Conservation (phyloP, 1,140 invertebrate species). For the Bombus sibiricus region DNA sequence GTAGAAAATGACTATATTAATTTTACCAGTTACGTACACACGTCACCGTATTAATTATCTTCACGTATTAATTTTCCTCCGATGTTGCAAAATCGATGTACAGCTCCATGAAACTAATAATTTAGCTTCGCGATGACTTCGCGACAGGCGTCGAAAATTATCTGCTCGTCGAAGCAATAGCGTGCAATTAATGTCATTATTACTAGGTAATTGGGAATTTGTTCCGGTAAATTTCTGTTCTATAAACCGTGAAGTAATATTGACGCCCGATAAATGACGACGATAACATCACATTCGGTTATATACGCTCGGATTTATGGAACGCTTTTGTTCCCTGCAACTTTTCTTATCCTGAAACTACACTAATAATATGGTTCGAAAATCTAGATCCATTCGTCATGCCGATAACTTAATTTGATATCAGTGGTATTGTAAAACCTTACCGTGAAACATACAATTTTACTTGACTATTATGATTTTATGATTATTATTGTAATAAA, state of each 20-base stretch:
- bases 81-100: not conserved
- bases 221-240: slow-evolving; percentile 43
- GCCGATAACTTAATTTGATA: not conserved
- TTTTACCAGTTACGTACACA: too few relatives aligned
- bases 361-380: not conserved
- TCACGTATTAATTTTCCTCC: slow-evolving; percentile 4
- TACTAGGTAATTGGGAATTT: slow-evolving; percentile 44
- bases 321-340: not conserved
- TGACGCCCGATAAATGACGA: slow-evolving; percentile 3
- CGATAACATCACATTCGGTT: not conserved
- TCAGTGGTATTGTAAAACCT: not conserved
- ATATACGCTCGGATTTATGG: not conserved
- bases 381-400: not conserved
- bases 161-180: slow-evolving; percentile 35
- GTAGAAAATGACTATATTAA: not conserved
- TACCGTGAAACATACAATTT: not conserved
- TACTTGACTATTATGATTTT: not conserved
- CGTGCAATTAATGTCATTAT: slow-evolving; percentile 51
- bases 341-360: not conserved
- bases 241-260: slow-evolving; percentile 33
- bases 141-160: slow-evolving; percentile 38
- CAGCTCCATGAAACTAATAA: slow-evolving; percentile 6
- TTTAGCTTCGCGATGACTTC: slow-evolving; percentile 28
- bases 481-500: not conserved
- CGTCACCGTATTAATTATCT: not conserved